Base-by-base conservation (phyloP, 2,888 invertebrate genomes). In the Apomyelois bistriatella region DNA sequence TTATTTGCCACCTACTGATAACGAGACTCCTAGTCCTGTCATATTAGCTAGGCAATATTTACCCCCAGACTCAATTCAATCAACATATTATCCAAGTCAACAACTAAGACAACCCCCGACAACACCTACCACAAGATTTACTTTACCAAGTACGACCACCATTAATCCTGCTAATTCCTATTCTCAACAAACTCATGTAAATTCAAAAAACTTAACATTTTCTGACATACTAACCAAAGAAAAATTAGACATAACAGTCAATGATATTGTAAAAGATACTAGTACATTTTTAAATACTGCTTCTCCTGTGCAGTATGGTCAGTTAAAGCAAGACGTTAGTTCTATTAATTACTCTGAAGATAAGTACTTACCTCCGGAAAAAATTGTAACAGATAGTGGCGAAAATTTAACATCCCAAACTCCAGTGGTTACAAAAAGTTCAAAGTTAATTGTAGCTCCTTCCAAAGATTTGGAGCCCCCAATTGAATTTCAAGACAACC, bases 171-270 rank as follows among this genome's bases (percentile, higher is more conserved):
- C 74, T 17, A 74, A 71, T 55, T 58, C 73, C n/a, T 35, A 70
- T 16, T 65, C 61, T 2, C 73, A 75, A 62, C 71, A 74, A 47
- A 68, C 74, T 17, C 62, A 61, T 6, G 59, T 66, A 22, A 77
- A 76, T 41, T 54, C 67, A 30, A 76, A 82, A n/a, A 88, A 87
- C 56, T 59, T 83, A 64, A 74, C 82, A 10, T 89, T 89, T 54
- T 64, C 82, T 56, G 87, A 90, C 58, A 81, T 87, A 55, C 62
- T 87, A 47, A 85, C 86, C 3, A 86, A 83, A 66, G 79, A 88
- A 72, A 88, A 86, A 60, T 70, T 88, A 13, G 86, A 88, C 54
- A 65, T 77, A 22, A 85, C 84, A 1, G 82, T 90, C 6, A 82
- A 79, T 57, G 75, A 84, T 56, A 86, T 90, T 48, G 81, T 89